phyloP scores from a whole-genome alignment of 2,888 invertebrate genomes.

The Drosophila bunnanda region DNA sequence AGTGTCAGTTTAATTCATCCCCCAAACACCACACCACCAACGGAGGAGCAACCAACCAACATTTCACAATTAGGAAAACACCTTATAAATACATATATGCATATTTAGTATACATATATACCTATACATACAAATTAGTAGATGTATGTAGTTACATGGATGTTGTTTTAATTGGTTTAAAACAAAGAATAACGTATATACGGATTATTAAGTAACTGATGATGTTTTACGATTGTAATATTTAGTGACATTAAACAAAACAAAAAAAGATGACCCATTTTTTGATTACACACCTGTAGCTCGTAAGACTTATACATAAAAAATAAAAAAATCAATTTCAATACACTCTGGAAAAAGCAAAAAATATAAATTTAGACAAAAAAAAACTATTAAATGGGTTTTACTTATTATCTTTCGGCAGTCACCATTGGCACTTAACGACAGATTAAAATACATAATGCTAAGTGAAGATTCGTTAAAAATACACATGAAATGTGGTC shows the following conservation, averaged over 20 bases:
- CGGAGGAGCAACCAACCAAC: conserved; percentile 31
- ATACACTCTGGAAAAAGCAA: conserved; percentile 62
- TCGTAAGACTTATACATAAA: conserved; percentile 53
- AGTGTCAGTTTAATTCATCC: conserved; percentile 10
- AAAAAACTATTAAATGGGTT: conserved; percentile 5
- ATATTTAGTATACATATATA: conserved; percentile 29
- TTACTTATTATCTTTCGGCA: background rate
- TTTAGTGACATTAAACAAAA: conserved; percentile 55
- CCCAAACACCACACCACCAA: conserved; percentile 18
- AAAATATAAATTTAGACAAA: conserved; percentile 69
- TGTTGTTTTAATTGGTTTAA: conserved; percentile 53
- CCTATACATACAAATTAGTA: conserved; percentile 26
- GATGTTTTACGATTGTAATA: conserved; percentile 64
- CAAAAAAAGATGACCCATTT: conserved; percentile 45
- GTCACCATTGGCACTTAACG: background rate
- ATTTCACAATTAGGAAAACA: conserved; percentile 32
- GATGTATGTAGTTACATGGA: conserved; percentile 45
- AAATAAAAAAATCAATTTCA: conserved; percentile 34
- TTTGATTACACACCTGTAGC: conserved; percentile 58
- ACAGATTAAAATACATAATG: background rate
- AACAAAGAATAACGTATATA: conserved; percentile 25
- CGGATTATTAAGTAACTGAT: conserved; percentile 45
- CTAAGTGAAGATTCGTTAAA: conserved; percentile 16
- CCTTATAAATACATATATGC: conserved; percentile 21
- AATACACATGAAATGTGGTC: background rate